Evolutionary conservation across 2,113 vertebrate species (phyloP).

Genomic region (Myotis lucifugus): DNA sequence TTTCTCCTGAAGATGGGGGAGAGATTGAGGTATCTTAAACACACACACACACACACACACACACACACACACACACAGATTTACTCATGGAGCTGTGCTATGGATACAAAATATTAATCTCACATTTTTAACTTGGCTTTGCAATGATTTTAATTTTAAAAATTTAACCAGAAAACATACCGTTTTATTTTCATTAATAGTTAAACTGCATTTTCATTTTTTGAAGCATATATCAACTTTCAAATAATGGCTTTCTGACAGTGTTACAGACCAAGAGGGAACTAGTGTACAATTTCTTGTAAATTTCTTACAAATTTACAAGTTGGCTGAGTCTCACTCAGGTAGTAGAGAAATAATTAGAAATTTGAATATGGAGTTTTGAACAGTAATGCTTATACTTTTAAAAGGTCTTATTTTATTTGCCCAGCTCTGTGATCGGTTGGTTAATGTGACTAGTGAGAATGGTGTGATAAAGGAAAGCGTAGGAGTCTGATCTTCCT

Average conservation of each 20-base stretch:
- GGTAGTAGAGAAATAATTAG: neutral
- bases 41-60: no score
- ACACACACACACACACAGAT: neutral
- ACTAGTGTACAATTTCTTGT: neutral
- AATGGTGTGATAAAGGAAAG: neutral
- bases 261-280: neutral
- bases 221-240: neutral
- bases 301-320: neutral
- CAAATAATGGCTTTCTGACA: neutral
- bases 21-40: neutral
- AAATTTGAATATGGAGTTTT: neutral
- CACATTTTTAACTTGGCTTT: constrained; percentile 19
- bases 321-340: neutral
- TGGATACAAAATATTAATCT: constrained; percentile 25
- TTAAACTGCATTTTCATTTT: constrained; percentile 32
- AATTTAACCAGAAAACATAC: neutral
- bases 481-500: neutral
- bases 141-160: neutral
- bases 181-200: constrained; percentile 17
- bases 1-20: neutral
- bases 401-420: neutral
- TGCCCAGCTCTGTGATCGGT: neutral
- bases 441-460: neutral
- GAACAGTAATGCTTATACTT: neutral
- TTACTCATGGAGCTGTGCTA: neutral